These are phyloP conservation scores for Sorex fumeus DNA, from an alignment of 2,113 vertebrate genomes.

Conservation along the genomic window DNA sequence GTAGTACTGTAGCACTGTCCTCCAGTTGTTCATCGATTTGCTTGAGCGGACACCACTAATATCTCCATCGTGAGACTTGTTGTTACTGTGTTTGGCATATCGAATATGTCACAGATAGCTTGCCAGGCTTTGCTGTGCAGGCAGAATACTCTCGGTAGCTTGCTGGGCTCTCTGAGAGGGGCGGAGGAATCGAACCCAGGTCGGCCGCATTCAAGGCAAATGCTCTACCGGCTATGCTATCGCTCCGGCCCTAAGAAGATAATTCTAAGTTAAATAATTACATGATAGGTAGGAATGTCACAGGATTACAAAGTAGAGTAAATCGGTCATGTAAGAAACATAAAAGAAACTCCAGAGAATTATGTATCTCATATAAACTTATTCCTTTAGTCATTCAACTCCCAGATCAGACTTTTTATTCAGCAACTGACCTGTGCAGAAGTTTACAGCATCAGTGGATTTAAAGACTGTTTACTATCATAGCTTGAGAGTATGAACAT, in stretches of 20 bases:
- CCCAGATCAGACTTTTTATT: background rate
- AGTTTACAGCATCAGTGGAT: background rate
- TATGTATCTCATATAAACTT: background rate
- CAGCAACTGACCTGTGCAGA: background rate
- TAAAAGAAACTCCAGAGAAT: constrained; percentile 17
- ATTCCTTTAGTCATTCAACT: background rate
- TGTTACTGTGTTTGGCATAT: too few relatives aligned
- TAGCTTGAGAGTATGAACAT: constrained; percentile 29
- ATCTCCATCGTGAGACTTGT: too few relatives aligned
- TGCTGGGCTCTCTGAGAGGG: too few relatives aligned
- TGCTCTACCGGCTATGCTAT: too few relatives aligned
- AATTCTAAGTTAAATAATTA: constrained; percentile 38
- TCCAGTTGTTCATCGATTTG: too few relatives aligned
- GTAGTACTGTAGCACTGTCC: too few relatives aligned
- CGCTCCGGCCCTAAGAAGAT: constrained; percentile 3
- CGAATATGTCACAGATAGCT: too few relatives aligned
- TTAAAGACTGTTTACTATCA: background rate
- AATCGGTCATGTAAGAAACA: background rate
- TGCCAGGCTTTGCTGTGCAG: too few relatives aligned
- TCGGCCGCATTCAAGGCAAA: too few relatives aligned
- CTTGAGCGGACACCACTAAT: too few relatives aligned
- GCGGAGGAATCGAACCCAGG: too few relatives aligned
- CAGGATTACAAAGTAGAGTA: background rate
- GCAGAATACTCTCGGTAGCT: too few relatives aligned
- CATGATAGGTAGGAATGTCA: background rate